A percentile compares a stretch with the other conserved stretches of the same genome.
Evolutionary conservation across 2,888 invertebrate species (phyloP).

Genomic region (Cheilosia vernalis): DNA sequence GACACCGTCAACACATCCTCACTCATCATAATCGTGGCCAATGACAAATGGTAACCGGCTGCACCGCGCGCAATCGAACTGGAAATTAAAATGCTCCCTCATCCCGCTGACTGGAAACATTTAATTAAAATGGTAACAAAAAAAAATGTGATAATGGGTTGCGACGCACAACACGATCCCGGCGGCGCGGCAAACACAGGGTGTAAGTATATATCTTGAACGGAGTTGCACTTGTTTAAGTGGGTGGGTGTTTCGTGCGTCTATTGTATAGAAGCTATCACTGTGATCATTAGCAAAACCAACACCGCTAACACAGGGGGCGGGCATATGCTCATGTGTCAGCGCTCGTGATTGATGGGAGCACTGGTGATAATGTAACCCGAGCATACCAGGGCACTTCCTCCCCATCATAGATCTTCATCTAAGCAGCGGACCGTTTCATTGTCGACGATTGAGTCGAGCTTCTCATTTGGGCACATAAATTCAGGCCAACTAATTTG

Average conservation of each 20-base stretch:
- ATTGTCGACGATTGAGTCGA: slow-evolving; percentile 61
- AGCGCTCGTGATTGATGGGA: slow-evolving; percentile 57
- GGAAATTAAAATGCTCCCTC: slow-evolving; percentile 53
- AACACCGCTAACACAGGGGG: slow-evolving; percentile 50
- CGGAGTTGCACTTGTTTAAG: slow-evolving; percentile 63
- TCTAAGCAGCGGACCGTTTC: slow-evolving; percentile 74
- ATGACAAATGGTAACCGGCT: slow-evolving; percentile 75
- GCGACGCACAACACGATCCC: slow-evolving; percentile 71
- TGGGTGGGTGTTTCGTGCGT: slow-evolving; percentile 65
- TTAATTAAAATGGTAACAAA: slow-evolving; percentile 72
- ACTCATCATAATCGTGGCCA: slow-evolving; percentile 74
- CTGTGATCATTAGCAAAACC: slow-evolving; percentile 73
- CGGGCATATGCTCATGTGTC: slow-evolving; percentile 75
- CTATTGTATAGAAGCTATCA: slow-evolving; percentile 48
- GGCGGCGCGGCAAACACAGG: slow-evolving; percentile 72
- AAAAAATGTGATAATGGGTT: slow-evolving; percentile 75
- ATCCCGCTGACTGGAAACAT: slow-evolving; percentile 54
- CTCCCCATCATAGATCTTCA: slow-evolving; percentile 70
- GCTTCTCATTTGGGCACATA: slow-evolving; percentile 53
- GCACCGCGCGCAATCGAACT: slow-evolving; percentile 66
- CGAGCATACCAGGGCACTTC: slow-evolving; percentile 74
- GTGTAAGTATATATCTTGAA: slow-evolving; percentile 77
- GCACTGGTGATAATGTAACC: slow-evolving; percentile 61
- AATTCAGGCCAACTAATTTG: slow-evolving; percentile 76
- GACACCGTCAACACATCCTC: slow-evolving; percentile 75